These are phyloP conservation scores for Epirrhoe alternata DNA, from an alignment of 2,888 invertebrate genomes.

Conservation along the genomic window DNA sequence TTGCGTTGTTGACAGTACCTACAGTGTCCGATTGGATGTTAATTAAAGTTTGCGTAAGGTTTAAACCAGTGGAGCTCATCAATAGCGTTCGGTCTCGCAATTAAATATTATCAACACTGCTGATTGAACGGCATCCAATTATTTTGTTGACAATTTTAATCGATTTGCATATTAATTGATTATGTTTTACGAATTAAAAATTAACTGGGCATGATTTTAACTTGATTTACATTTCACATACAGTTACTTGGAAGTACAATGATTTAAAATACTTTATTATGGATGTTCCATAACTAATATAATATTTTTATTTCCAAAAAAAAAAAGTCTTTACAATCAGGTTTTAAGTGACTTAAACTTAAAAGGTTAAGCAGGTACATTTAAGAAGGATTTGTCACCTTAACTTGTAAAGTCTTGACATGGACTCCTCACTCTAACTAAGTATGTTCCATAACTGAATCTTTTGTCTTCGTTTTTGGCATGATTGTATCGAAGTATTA, in stretches of 20 bases:
- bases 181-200: not conserved
- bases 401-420: no score
- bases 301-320: no score
- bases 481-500: no score
- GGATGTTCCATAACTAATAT: no score
- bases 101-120: not conserved
- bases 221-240: not conserved
- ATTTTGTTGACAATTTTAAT: not conserved
- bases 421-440: no score
- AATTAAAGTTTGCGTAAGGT: conserved; percentile 22
- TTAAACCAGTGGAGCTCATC: not conserved
- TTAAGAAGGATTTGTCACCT: no score
- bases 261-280: no score
- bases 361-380: no score
- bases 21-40: conserved; percentile 13
- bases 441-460: no score
- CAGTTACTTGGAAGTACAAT: not conserved
- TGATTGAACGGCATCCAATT: not conserved
- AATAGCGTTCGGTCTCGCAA: not conserved
- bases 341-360: no score
- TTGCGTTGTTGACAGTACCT: not conserved
- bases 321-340: no score
- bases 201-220: not conserved
- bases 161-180: not conserved
- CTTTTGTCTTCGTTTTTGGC: no score